Evolutionary conservation across 2,888 invertebrate genomes (phyloP).

Genomic region (Archaeoteleia sp.): DNA sequence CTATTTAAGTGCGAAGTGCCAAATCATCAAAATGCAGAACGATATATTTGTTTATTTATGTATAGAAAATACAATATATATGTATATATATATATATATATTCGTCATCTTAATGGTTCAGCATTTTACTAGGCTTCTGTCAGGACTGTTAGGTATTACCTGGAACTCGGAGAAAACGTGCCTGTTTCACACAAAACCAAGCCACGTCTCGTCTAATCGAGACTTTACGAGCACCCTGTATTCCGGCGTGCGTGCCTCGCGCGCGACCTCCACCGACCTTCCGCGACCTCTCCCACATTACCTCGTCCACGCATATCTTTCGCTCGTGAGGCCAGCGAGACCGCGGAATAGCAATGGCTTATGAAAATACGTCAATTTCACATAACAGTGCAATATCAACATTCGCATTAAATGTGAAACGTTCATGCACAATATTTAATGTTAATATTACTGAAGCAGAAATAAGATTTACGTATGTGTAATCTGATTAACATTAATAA

Average conservation of each 20-base stretch:
- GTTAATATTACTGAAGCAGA: conserved; percentile 30
- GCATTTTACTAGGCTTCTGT: too few species aligned
- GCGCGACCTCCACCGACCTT: conserved; percentile 62
- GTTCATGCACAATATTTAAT: conserved; percentile 28
- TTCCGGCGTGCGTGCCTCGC: conserved; percentile 64
- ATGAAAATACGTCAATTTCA: conserved; percentile 39
- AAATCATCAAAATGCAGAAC: too few species aligned
- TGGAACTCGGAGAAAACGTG: conserved; percentile 58
- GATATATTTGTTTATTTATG: too few species aligned
- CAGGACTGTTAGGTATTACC: conserved; percentile 51
- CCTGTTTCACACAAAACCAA: conserved; percentile 36
- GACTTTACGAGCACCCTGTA: conserved; percentile 67
- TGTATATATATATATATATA: too few species aligned
- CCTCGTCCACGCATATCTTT: conserved; percentile 62
- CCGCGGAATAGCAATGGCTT: conserved; percentile 26
- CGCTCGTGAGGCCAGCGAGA: conserved; percentile 15
- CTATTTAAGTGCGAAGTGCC: too few species aligned
- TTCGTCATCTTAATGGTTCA: too few species aligned
- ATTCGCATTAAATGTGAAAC: conserved; percentile 33
- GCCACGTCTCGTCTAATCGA: conserved; percentile 60
- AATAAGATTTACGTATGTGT: too few species aligned
- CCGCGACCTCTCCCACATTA: conserved; percentile 68
- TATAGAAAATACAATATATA: too few species aligned
- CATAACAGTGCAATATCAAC: conserved; percentile 40
- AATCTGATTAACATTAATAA: conserved; percentile 38